Evolutionary conservation across 1,140 invertebrate species (phyloP).

Genomic region (Musca vetustissima): DNA sequence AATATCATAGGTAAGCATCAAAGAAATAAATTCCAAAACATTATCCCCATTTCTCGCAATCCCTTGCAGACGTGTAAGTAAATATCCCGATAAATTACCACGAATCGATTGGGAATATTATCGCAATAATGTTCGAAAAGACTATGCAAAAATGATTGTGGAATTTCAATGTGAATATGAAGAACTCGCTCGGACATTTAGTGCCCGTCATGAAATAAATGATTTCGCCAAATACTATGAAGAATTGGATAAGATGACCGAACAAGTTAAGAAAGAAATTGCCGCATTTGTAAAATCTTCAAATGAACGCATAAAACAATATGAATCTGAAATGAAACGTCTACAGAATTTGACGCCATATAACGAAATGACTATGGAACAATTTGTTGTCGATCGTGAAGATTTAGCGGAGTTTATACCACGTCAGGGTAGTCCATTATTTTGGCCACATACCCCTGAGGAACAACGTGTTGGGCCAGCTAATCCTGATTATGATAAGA

Average conservation of each 20-base stretch:
- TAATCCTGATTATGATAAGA: too few relatives aligned
- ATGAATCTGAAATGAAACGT: constrained; percentile 13
- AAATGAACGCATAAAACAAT: constrained; percentile 33
- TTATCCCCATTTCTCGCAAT: neutral
- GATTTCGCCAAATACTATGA: constrained; percentile 39
- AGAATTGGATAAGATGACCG: constrained; percentile 26
- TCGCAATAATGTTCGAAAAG: constrained; percentile 36
- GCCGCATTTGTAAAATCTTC: constrained; percentile 35
- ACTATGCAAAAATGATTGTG: constrained; percentile 36
- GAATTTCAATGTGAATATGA: constrained; percentile 40
- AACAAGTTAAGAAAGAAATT: constrained; percentile 13
- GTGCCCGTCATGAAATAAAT: constrained; percentile 33
- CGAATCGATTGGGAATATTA: constrained; percentile 46
- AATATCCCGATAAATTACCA: constrained; percentile 37
- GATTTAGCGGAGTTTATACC: constrained; percentile 66
- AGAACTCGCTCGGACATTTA: constrained; percentile 36
- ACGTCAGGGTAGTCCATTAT: constrained; percentile 73
- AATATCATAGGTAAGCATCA: constrained; percentile 39
- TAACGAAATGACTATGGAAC: constrained; percentile 86
- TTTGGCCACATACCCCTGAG: constrained; percentile 73
- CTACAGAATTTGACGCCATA: constrained; percentile 59
- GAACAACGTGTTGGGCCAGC: constrained; percentile 53
- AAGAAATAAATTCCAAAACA: neutral
- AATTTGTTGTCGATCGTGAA: constrained; percentile 72
- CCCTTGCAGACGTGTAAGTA: constrained; percentile 34